These are phyloP conservation scores for Gymnocypris eckloni DNA, from an alignment of 2,797 vertebrate genomes.

Conservation along the genomic window DNA sequence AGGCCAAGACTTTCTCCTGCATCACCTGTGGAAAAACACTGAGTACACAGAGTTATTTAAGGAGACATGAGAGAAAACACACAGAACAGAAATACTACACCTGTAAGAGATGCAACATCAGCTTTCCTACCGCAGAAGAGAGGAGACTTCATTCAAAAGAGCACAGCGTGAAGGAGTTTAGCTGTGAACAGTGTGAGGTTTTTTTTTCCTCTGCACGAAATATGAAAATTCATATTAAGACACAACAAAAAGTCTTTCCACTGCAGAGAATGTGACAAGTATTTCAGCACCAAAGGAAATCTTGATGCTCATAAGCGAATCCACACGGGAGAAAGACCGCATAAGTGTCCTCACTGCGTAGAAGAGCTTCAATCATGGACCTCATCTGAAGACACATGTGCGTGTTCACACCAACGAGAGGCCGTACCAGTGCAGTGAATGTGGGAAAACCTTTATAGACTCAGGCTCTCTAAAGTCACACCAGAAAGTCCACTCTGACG, in stretches of 20 bases:
- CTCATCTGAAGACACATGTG: constrained; percentile 16
- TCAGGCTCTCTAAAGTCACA: constrained; percentile 29
- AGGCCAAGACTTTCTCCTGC: no score
- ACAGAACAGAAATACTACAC: no score
- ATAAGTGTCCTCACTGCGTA: constrained; percentile 49
- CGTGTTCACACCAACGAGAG: constrained; percentile 53
- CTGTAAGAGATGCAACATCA: no score
- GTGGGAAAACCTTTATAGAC: constrained; percentile 26
- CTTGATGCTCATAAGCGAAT: constrained; percentile 39
- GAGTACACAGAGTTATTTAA: no score
- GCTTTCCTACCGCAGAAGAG: no score
- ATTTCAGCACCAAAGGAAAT: constrained; percentile 41
- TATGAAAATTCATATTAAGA: constrained; percentile 36
- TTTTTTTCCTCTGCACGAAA: not conserved
- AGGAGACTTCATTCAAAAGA: no score
- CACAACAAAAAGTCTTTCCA: constrained; percentile 23
- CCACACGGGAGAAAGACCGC: constrained; percentile 46
- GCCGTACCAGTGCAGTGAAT: constrained; percentile 51
- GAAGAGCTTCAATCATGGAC: not conserved
- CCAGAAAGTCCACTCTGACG: constrained; percentile 34
- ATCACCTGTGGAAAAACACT: no score
- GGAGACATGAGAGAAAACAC: no score
- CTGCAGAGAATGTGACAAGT: constrained; percentile 49
- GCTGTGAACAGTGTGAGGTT: no score
- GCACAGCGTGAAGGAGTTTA: no score